Conservation (phyloP, 2,797 vertebrate genomes). For the Manis crassicaudata region DNA sequence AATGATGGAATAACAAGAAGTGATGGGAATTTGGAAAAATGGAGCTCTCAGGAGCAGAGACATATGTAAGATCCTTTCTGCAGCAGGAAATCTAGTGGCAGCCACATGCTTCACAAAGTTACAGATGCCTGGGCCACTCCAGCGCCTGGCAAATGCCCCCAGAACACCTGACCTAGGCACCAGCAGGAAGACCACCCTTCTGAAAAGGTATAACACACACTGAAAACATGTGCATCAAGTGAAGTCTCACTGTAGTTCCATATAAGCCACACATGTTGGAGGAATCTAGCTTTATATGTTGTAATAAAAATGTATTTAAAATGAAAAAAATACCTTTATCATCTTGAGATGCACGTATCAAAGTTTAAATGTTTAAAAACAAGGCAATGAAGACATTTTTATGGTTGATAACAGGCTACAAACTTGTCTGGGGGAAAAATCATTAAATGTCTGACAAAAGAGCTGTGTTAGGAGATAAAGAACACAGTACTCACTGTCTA, state of each 20-base stretch:
- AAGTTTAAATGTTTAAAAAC: slow-evolving; percentile 61
- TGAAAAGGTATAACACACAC: accelerated
- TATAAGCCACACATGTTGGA: accelerated
- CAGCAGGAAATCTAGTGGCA: slow-evolving; percentile 40
- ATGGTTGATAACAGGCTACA: slow-evolving; percentile 70
- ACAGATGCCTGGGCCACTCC: slow-evolving; percentile 47
- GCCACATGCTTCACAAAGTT: neutral
- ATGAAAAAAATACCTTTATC: slow-evolving; percentile 10
- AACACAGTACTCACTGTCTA: slow-evolving; percentile 56
- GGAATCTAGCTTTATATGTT: neutral
- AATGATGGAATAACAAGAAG: neutral
- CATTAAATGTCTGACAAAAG: slow-evolving; percentile 74
- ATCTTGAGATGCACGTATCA: slow-evolving; percentile 26
- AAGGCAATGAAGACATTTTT: slow-evolving; percentile 62
- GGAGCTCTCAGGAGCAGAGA: neutral
- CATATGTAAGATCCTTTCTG: neutral
- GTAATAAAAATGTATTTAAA: slow-evolving; percentile 31
- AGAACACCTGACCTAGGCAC: neutral
- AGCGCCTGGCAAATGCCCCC: slow-evolving; percentile 14
- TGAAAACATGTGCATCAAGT: neutral
- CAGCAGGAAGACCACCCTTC: neutral
- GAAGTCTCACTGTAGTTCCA: neutral
- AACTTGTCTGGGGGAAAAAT: slow-evolving; percentile 71
- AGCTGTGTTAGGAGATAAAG: slow-evolving; percentile 76
- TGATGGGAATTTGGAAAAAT: slow-evolving; percentile 24